Percentiles rank a stretch among this genome's conserved stretches.
phyloP scores from a whole-genome alignment of 1,140 invertebrate genomes.

The Microplitis mediator region DNA sequence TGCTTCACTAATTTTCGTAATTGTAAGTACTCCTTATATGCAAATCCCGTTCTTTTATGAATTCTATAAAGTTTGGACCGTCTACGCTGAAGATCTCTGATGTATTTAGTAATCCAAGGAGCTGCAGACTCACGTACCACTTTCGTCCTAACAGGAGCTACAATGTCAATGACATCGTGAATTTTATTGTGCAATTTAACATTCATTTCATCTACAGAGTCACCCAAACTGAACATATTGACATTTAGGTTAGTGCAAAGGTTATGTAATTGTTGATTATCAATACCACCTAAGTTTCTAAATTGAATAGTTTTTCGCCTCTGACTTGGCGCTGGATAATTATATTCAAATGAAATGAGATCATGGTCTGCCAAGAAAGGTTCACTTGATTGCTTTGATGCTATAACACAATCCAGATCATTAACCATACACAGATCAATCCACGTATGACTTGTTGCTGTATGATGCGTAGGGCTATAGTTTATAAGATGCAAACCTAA shows the following conservation, averaged over 20 bases:
- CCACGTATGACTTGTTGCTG: constrained; percentile 2
- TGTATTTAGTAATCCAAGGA: no score
- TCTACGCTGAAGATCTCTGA: no score
- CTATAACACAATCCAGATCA: not conserved
- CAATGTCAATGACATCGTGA: not conserved
- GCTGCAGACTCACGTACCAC: no score
- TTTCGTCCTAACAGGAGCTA: not conserved
- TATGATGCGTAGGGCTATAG: constrained; percentile 17
- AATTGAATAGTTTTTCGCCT: not conserved
- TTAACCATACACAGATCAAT: constrained; percentile 11
- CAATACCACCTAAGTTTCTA: not conserved
- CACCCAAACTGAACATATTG: not conserved
- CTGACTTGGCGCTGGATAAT: not conserved
- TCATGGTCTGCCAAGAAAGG: constrained; percentile 19
- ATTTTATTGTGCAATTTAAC: not conserved
- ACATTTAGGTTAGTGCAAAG: no score
- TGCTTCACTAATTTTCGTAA: not conserved
- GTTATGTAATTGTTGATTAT: not conserved
- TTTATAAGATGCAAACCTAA: constrained; percentile 1
- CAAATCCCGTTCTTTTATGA: no score
- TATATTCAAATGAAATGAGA: constrained; percentile 10
- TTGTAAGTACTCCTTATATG: not conserved
- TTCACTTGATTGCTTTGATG: constrained; percentile 5
- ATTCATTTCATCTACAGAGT: not conserved
- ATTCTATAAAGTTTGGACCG: no score